Evolutionary conservation across 1,140 invertebrate genomes (phyloP).

Genomic region (Laupala kohalensis): DNA sequence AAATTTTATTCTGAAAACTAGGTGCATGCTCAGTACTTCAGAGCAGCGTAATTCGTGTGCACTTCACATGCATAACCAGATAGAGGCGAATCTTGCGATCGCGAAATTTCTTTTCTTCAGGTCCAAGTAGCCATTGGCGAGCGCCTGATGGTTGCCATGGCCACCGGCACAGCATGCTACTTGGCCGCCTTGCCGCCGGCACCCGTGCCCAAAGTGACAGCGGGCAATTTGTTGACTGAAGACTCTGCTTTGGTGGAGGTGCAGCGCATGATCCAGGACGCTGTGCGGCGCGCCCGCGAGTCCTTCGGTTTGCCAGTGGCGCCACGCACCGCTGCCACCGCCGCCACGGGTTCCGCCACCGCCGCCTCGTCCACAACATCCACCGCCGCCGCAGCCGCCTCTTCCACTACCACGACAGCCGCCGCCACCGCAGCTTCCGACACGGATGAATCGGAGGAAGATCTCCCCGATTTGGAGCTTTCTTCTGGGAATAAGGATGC

Average conservation of each 20-base stretch:
- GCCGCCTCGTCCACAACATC: too few species aligned
- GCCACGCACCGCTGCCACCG: too few species aligned
- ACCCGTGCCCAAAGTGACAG: conserved; percentile 49
- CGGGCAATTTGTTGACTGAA: conserved; percentile 46
- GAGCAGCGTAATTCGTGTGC: too few species aligned
- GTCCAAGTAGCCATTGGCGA: conserved; percentile 81
- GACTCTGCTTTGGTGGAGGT: conserved; percentile 47
- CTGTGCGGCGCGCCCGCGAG: conserved; percentile 30
- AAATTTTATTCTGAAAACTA: too few species aligned
- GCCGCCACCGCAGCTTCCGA: conserved; percentile 29
- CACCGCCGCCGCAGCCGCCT: too few species aligned
- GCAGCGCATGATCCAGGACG: conserved; percentile 48
- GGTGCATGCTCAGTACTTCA: too few species aligned
- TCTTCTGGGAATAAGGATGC: conserved; percentile 68
- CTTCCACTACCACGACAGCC: not conserved
- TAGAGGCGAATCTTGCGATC: too few species aligned
- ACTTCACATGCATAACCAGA: too few species aligned
- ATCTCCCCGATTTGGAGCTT: conserved; percentile 56
- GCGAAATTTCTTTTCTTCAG: too few species aligned
- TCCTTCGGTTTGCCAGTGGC: not conserved
- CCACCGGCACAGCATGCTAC: conserved; percentile 74
- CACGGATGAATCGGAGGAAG: conserved; percentile 55
- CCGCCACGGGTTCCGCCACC: too few species aligned
- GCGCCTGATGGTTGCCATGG: conserved; percentile 70
- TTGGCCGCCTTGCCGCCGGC: conserved; percentile 56